A percentile compares a stretch with the other conserved stretches of the same genome.
Evolutionary conservation across 2,797 vertebrate species (phyloP).

Genomic region (Strix occidentalis): DNA sequence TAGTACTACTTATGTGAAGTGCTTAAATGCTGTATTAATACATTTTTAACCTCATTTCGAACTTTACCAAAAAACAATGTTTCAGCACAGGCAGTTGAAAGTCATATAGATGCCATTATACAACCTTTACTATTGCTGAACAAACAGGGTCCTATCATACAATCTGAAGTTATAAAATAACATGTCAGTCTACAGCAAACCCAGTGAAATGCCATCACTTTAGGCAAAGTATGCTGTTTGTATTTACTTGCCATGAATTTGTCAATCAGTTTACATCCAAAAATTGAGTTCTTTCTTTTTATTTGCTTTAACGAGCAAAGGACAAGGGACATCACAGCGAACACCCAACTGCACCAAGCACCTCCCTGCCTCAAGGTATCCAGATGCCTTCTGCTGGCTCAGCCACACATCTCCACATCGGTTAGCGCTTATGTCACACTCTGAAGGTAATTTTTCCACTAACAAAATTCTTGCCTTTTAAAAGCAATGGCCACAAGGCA

Average conservation of each 20-base stretch:
- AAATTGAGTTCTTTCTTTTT: not conserved
- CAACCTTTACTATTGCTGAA: not conserved
- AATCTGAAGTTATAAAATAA: accelerated
- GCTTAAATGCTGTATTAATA: not conserved
- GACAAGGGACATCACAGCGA: accelerated
- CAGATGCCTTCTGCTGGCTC: not conserved
- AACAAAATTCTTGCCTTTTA: not conserved
- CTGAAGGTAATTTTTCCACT: not conserved
- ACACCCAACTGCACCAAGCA: accelerated
- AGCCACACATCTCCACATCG: accelerated
- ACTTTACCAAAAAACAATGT: accelerated
- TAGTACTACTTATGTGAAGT: accelerated
- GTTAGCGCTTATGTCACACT: accelerated
- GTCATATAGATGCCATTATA: not conserved
- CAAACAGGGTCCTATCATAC: accelerated
- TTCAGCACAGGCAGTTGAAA: not conserved
- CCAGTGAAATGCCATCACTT: not conserved
- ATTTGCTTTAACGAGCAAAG: not conserved
- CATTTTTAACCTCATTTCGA: not conserved
- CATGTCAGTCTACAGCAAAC: not conserved
- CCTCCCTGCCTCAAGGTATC: not conserved
- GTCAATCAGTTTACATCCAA: not conserved
- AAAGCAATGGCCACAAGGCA: accelerated
- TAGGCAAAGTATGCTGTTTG: not conserved
- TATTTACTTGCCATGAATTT: not conserved